A percentile compares a stretch with the other conserved stretches of the same genome.
Evolutionary conservation across 2,888 invertebrate species (phyloP).

Genomic region (Eupithecia tripunctaria): DNA sequence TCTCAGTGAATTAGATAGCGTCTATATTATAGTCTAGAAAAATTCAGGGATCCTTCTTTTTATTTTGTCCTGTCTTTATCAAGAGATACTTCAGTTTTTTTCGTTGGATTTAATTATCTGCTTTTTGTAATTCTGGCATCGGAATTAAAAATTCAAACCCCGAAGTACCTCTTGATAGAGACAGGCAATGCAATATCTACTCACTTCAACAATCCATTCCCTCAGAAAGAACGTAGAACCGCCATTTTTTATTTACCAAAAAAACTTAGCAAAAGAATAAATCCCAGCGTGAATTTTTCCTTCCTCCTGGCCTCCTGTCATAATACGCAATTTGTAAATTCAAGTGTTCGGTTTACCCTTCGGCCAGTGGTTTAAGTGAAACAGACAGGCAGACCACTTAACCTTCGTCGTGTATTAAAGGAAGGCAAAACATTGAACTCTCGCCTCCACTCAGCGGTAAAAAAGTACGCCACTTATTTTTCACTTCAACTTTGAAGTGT

Average conservation of each 20-base stretch:
- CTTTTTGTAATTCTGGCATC: too few species aligned
- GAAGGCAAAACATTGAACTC: conserved; percentile 72
- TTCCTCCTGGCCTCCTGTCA: conserved; percentile 22
- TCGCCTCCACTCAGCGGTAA: conserved; percentile 47
- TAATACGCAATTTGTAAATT: conserved; percentile 34
- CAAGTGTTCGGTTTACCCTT: conserved; percentile 46
- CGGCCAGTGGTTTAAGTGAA: conserved; percentile 74
- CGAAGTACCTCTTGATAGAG: too few species aligned
- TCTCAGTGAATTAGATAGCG: not conserved
- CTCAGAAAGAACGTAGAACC: not conserved
- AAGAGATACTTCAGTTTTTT: too few species aligned
- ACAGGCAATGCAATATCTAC: too few species aligned
- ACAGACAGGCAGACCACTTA: conserved; percentile 77
- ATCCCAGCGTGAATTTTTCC: conserved; percentile 16
- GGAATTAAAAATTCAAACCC: too few species aligned
- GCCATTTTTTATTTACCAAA: not conserved
- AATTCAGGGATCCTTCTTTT: too few species aligned
- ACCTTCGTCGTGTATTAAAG: conserved; percentile 76
- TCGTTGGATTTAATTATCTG: too few species aligned
- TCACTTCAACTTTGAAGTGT: conserved; percentile 36
- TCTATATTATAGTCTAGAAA: not conserved
- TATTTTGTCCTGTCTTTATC: too few species aligned
- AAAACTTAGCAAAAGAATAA: conserved; percentile 1
- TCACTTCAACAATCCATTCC: not conserved
- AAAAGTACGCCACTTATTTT: conserved; percentile 46